Base-by-base conservation (phyloP, 1,140 invertebrate genomes). In the Cheumatopsyche charites region DNA sequence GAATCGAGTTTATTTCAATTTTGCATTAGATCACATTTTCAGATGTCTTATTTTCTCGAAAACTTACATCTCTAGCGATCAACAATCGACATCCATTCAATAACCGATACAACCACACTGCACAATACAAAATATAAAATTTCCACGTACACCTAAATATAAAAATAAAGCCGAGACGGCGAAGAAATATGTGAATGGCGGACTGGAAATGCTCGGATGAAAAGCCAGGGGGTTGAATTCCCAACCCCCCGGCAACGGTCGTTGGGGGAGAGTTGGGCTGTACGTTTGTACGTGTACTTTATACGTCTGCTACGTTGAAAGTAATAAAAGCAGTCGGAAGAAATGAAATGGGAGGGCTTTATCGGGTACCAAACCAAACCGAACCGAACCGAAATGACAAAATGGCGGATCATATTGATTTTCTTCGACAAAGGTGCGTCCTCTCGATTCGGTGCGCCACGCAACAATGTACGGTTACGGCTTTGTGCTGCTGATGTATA, bases 391-490 rank as follows among this genome's bases (percentile, higher is more conserved):
- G 65, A 73, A 76, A 76, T 73, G 75, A 76, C 75, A 76, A 76
- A 76, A 76, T 76, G 75, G 75, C 75, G 71, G 75, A 68, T 68
- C 65, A 73, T 76, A 76, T 76, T 76, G 75, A 76, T 76, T 76
- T 76, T 76, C 72, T 73, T 71, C 72, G 62, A 70, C 45, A 62
- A 49, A 71, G 62, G 43, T 49, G 74, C 68, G 68, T 58, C 47
- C 25, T 62, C 65, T 23, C 9, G 67, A 29, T 9, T n/a, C 55
- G 29, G 62, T 9, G 21, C n/a, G 29, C 67, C 19, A 52, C 66
- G 15, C 26, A 15, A 29, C 29, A 55, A n/a, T 67, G 15, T 67
- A 15, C 21, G 21, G 23, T n/a, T n/a, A n/a, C n/a, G n/a, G 9
- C 13, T 67, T 49, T 23, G 4, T 26, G 13, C n/a, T 23, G 23